phyloP scores from a whole-genome alignment of 2,113 vertebrate species.

The Hylia prasina region DNA sequence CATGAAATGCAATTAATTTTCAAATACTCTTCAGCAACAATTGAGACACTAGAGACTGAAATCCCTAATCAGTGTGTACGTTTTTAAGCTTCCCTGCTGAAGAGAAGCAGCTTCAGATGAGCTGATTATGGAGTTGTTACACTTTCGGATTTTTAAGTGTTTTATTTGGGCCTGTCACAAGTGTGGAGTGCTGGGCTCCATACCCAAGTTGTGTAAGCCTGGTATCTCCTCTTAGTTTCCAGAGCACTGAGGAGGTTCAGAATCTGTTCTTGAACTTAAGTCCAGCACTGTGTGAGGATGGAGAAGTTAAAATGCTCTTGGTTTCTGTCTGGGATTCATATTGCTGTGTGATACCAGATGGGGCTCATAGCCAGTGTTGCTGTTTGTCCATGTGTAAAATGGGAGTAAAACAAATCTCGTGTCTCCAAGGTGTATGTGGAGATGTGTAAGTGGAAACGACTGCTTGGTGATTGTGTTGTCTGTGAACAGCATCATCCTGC shows the following conservation, averaged over 20 bases:
- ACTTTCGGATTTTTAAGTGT: background rate
- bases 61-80: background rate
- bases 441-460: background rate
- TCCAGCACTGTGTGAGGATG: background rate
- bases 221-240: background rate
- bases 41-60: background rate
- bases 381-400: background rate
- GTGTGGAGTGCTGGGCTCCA: background rate
- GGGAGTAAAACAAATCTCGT: background rate
- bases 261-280: background rate
- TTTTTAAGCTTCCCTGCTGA: background rate
- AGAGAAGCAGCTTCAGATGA: background rate
- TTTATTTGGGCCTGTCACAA: background rate
- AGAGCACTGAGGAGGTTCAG: background rate
- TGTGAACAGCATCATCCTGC: background rate
- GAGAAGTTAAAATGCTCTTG: background rate
- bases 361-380: background rate
- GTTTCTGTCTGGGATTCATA: accelerated
- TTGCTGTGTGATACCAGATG: background rate
- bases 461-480: background rate
- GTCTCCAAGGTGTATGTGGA: background rate
- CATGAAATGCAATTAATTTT: conserved; percentile 65
- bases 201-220: background rate
- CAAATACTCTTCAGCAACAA: conserved; percentile 47
- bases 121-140: background rate